Evolutionary conservation across 2,888 invertebrate genomes (phyloP).

Genomic region (Escarpia spicata): DNA sequence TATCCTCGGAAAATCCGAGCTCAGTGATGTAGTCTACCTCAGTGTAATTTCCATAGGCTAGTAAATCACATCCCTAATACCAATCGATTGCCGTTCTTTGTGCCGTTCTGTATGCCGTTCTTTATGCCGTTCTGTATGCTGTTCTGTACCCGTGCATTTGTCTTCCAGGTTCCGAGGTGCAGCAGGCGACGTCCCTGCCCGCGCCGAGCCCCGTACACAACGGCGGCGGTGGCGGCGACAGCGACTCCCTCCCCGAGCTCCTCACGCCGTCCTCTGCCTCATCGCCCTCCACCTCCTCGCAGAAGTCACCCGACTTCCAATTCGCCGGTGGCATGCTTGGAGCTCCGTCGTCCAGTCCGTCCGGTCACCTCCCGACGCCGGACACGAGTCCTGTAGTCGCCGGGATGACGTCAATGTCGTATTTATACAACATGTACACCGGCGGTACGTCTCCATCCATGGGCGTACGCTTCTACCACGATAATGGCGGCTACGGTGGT

Average conservation of each 20-base stretch:
- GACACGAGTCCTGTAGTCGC: neutral
- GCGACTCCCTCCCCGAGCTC: neutral
- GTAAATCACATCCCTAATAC: too few relatives aligned
- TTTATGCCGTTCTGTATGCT: too few relatives aligned
- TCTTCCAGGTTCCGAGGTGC: neutral
- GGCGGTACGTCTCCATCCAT: neutral
- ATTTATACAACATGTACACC: neutral
- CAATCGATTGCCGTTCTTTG: too few relatives aligned
- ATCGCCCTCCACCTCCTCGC: neutral
- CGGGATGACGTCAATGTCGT: neutral
- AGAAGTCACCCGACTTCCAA: neutral
- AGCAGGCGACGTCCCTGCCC: neutral
- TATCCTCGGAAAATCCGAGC: too few relatives aligned
- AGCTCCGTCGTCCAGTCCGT: neutral
- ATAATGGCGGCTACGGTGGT: neutral
- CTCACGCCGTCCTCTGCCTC: neutral
- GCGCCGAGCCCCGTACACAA: neutral
- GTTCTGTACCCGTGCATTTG: too few relatives aligned
- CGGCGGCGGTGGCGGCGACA: neutral
- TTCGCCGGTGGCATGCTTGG: slow-evolving; percentile 6
- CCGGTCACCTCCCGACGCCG: neutral
- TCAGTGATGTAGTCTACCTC: too few relatives aligned
- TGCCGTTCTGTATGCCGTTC: too few relatives aligned
- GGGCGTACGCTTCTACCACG: neutral
- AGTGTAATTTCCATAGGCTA: too few relatives aligned